A percentile compares a stretch with the other conserved stretches of the same genome.
Conservation (phyloP, 2,113 vertebrate genomes). For the Cyprinodon brontotheroides region DNA sequence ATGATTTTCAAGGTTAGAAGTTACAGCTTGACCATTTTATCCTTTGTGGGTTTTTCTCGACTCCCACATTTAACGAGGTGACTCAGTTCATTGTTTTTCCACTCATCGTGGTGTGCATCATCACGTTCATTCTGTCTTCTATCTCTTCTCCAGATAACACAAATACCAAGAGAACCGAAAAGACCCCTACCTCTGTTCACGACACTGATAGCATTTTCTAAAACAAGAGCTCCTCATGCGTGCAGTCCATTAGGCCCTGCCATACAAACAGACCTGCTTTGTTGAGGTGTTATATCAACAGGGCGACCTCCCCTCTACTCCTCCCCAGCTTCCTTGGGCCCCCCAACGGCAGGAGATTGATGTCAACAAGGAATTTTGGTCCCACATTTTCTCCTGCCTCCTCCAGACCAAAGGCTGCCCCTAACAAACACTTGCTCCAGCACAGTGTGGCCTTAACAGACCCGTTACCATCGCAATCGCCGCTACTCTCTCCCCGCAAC, state of each 20-base stretch:
- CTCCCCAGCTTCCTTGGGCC: slow-evolving; percentile 75
- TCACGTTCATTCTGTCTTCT: slow-evolving; percentile 23
- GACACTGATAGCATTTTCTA: slow-evolving; percentile 53
- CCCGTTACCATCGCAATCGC: slow-evolving; percentile 46
- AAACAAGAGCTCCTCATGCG: slow-evolving; percentile 68
- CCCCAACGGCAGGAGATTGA: slow-evolving; percentile 80
- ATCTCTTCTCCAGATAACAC: slow-evolving; percentile 42
- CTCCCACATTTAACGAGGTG: slow-evolving; percentile 4
- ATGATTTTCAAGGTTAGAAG: slow-evolving; percentile 43
- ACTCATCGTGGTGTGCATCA: slow-evolving; percentile 25
- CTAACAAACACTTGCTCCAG: slow-evolving; percentile 73
- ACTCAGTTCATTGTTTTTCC: slow-evolving; percentile 33
- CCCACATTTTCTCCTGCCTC: slow-evolving; percentile 74
- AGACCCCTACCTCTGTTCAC: slow-evolving; percentile 20
- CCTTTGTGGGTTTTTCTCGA: slow-evolving; percentile 22
- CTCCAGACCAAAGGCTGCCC: slow-evolving; percentile 66
- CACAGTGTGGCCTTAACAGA: slow-evolving; percentile 74
- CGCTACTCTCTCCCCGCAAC: slow-evolving; percentile 48
- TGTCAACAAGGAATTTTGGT: slow-evolving; percentile 81
- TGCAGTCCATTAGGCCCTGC: slow-evolving; percentile 70
- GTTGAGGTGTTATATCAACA: slow-evolving; percentile 84
- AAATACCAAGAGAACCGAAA: slow-evolving; percentile 25
- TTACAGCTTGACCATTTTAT: slow-evolving; percentile 12
- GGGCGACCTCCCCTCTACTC: slow-evolving; percentile 71
- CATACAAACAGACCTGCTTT: slow-evolving; percentile 81